These are phyloP conservation scores for Enteromius mattozi DNA, from an alignment of 2,797 vertebrate species.

Conservation along the genomic window DNA sequence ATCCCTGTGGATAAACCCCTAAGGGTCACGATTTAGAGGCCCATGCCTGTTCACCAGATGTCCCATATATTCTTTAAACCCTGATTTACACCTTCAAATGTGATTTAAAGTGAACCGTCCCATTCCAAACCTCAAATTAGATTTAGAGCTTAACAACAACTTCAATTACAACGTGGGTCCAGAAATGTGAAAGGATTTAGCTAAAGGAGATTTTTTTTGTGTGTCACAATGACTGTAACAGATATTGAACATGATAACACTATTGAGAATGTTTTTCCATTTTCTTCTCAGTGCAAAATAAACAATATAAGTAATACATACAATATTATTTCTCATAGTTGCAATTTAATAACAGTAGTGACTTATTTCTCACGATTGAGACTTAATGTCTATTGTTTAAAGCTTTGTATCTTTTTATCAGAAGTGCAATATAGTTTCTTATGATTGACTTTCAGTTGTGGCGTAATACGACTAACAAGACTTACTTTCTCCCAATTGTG, in stretches of 20 bases:
- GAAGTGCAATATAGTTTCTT: background rate
- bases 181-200: conserved; percentile 53
- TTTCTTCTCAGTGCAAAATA: background rate
- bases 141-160: conserved; percentile 70
- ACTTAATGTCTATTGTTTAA: background rate
- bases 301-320: background rate
- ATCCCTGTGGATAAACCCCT: conserved; percentile 29
- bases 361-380: background rate
- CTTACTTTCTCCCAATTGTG: background rate
- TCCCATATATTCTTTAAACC: conserved; percentile 52
- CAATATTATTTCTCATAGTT: background rate
- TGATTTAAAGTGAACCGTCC: conserved; percentile 56
- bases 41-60: conserved; percentile 66
- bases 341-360: background rate
- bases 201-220: background rate
- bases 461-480: background rate
- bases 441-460: background rate
- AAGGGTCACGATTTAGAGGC: conserved; percentile 38
- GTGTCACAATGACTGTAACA: background rate
- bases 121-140: conserved; percentile 62
- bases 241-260: background rate
- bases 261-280: background rate
- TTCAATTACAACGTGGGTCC: conserved; percentile 50
- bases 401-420: background rate
- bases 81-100: conserved; percentile 43